phyloP scores from a whole-genome alignment of 2,888 invertebrate species.

The Hermaeophaga mercurialis region DNA sequence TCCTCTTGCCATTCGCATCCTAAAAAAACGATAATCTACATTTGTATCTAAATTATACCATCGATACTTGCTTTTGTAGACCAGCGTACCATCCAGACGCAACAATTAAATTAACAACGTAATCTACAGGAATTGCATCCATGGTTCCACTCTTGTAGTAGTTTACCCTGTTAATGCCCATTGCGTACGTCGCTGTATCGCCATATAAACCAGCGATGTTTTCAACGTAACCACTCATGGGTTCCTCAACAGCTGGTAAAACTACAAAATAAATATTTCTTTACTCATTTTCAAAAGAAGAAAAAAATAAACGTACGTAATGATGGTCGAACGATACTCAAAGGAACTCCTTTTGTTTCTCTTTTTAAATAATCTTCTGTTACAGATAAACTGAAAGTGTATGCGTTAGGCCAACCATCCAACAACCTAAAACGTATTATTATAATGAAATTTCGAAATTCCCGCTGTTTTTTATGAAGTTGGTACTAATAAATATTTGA shows the following conservation, averaged over 20 bases:
- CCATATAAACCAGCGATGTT: slow-evolving; percentile 41
- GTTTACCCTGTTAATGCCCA: slow-evolving; percentile 58
- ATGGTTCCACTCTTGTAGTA: slow-evolving; percentile 67
- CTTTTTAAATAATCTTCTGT: slow-evolving; percentile 67
- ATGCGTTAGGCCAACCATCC: slow-evolving; percentile 71
- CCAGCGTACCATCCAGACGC: slow-evolving; percentile 56
- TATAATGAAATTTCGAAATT: no score
- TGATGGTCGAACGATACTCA: slow-evolving; percentile 72
- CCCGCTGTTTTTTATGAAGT: no score
- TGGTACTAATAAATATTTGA: no score
- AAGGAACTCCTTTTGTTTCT: slow-evolving; percentile 63
- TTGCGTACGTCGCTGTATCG: slow-evolving; percentile 36
- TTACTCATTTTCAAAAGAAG: no score
- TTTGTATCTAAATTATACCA: neutral
- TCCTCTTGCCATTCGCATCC: slow-evolving; percentile 29
- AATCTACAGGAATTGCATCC: slow-evolving; percentile 81
- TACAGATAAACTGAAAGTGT: slow-evolving; percentile 74
- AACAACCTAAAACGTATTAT: slow-evolving; percentile 56
- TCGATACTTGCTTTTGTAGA: slow-evolving; percentile 31
- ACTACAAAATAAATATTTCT: slow-evolving; percentile 38
- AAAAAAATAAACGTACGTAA: slow-evolving; percentile 60
- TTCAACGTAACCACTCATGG: slow-evolving; percentile 64
- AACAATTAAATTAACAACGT: slow-evolving; percentile 75
- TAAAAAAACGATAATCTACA: slow-evolving; percentile 1
- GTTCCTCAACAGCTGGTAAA: slow-evolving; percentile 41